These are phyloP conservation scores for Chironomus striatipennis DNA, from an alignment of 1,140 invertebrate species.

Conservation along the genomic window DNA sequence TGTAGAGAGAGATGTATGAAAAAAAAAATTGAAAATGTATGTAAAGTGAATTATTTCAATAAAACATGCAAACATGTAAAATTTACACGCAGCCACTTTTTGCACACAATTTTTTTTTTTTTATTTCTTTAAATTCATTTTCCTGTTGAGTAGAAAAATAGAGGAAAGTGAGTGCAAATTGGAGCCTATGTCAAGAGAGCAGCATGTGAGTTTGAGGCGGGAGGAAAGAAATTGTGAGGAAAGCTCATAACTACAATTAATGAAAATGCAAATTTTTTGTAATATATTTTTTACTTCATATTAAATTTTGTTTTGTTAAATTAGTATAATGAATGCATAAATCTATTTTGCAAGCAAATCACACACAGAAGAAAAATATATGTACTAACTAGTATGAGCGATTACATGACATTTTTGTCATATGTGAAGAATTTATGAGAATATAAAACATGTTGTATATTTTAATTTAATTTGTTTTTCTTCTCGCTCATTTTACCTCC, in stretches of 20 bases:
- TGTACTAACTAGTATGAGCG: background rate
- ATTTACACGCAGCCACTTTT: background rate
- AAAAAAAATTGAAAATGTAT: slow-evolving; percentile 3
- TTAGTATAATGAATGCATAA: background rate
- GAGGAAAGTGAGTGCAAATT: slow-evolving; percentile 19
- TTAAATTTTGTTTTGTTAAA: background rate
- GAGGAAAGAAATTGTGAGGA: too few species aligned
- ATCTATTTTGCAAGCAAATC: background rate
- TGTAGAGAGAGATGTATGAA: background rate
- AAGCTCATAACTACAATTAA: too few species aligned
- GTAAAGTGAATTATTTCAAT: slow-evolving; percentile 23
- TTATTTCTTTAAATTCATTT: background rate
- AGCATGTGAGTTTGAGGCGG: background rate
- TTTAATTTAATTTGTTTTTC: background rate
- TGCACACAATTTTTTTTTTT: background rate
- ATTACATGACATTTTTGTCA: slow-evolving; percentile 13
- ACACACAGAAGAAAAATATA: background rate
- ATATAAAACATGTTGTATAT: slow-evolving; percentile 14
- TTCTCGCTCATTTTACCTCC: too few species aligned
- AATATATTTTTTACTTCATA: background rate
- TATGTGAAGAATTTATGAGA: slow-evolving; percentile 13
- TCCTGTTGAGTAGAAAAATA: background rate
- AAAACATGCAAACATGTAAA: slow-evolving; percentile 21
- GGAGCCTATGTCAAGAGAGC: background rate
- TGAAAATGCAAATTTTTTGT: too few species aligned